Evolutionary conservation across 2,113 vertebrate species (phyloP), one percentile per base, ranked within the genome.

Genomic region (Heterotis niloticus): DNA sequence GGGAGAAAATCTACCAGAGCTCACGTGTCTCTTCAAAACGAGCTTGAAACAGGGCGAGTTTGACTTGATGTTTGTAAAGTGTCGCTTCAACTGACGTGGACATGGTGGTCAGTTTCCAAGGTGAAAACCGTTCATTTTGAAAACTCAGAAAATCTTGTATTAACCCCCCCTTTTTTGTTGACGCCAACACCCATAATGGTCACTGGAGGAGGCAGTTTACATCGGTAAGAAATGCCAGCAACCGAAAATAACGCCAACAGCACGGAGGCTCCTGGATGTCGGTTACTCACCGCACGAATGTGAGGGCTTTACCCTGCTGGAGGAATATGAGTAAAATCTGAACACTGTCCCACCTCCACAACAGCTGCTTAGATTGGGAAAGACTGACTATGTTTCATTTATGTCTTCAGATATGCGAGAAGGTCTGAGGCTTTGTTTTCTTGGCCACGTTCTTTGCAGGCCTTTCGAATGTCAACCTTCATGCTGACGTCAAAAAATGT

Each of bases 291-390:
- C 56, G 62, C 13, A 24, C 34, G 7, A 44, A 70, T 72, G 68
- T 54, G 59, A 80, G 59, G n/a, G 67, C 44, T 79, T 68, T 76
- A 82, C 20, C 28, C 54, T 71, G 60, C 66, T 26, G 73, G 52
- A 59, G 29, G 65, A 83, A 73, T 75, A 78, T 71, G 79, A 83
- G 23, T 76, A 70, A 66, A 66, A 81, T 82, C 79, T 80, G 67
- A 73, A 70, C 23, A 17, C 18, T 59, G 9, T 14, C 52, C 81
- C 85, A 79, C 85, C 83, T 84, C 80, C 83, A 79, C 81, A 86
- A 59, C 81, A 86, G 78, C 81, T 81, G 84, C 67, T 80, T 84
- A 72, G 44, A 81, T 73, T 65, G 20, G 26, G 29, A 77, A 44
- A 62, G 62, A 68, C 23, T 66, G 54, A 23, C 23, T 78, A 68